Conservation (phyloP, 2,113 vertebrate genomes). For the Daboia siamensis region DNA sequence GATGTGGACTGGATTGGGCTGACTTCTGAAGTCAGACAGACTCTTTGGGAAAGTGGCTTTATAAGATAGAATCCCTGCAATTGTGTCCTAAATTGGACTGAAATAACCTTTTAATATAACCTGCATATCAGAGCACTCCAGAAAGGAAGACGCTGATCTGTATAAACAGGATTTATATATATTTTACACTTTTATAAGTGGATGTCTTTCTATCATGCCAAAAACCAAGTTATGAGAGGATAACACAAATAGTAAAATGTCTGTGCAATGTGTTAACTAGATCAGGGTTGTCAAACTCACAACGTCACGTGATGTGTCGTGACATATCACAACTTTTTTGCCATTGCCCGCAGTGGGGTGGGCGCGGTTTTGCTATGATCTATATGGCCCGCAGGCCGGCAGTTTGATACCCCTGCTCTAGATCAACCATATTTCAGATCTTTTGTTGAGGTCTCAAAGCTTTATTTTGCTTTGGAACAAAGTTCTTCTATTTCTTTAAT, state of each 20-base stretch:
- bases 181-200: not conserved
- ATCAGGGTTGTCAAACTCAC: not conserved
- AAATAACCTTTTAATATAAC: not conserved
- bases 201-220: not conserved
- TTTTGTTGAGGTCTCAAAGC: not conserved
- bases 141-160: not conserved
- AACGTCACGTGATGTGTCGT: too few species aligned
- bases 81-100: not conserved
- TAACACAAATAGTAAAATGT: not conserved
- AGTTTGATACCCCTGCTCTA: not conserved
- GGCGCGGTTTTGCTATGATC: too few species aligned
- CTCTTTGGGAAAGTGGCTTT: not conserved
- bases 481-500: not conserved
- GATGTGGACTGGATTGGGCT: not conserved
- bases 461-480: not conserved
- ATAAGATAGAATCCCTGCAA: not conserved
- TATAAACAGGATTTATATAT: not conserved
- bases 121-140: not conserved
- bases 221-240: not conserved
- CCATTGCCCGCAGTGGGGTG: too few species aligned
- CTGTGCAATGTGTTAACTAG: not conserved
- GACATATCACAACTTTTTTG: too few species aligned
- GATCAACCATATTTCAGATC: not conserved
- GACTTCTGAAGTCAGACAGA: not conserved
- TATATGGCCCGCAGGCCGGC: too few species aligned